phyloP scores from a whole-genome alignment of 1,140 invertebrate genomes.

The Bemisia tabaci region DNA sequence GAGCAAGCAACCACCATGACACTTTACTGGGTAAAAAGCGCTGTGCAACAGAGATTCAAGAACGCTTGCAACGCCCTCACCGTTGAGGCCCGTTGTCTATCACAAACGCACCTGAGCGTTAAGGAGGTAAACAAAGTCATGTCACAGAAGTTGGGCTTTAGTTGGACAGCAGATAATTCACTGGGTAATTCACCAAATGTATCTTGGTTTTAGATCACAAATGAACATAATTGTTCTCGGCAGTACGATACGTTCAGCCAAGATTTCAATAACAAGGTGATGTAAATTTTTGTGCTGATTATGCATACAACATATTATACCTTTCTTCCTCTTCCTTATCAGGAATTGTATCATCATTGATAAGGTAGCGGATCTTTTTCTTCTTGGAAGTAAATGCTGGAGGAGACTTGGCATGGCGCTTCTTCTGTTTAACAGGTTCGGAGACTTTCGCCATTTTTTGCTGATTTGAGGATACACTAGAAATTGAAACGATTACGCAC shows the following conservation, averaged over 20 bases:
- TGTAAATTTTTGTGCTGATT: constrained; percentile 11
- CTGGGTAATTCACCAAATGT: neutral
- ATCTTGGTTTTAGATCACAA: neutral
- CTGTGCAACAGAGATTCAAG: no score
- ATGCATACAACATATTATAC: constrained; percentile 2
- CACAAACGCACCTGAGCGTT: no score
- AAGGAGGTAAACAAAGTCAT: neutral
- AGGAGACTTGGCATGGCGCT: neutral
- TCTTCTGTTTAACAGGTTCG: neutral
- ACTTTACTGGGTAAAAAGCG: no score
- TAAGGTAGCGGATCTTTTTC: neutral
- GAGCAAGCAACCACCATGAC: no score
- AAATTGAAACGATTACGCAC: no score
- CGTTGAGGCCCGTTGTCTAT: no score
- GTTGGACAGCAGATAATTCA: neutral
- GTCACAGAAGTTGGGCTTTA: neutral
- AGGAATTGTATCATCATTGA: neutral
- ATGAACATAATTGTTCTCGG: neutral
- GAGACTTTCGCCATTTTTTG: neutral
- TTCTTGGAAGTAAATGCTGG: neutral
- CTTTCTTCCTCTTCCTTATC: constrained; percentile 2
- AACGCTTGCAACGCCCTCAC: no score
- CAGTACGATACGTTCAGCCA: neutral
- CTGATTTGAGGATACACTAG: no score
- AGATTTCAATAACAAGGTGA: no score